Base-by-base conservation (phyloP, 1,140 invertebrate genomes). In the Zeugodacus cucurbitae region DNA sequence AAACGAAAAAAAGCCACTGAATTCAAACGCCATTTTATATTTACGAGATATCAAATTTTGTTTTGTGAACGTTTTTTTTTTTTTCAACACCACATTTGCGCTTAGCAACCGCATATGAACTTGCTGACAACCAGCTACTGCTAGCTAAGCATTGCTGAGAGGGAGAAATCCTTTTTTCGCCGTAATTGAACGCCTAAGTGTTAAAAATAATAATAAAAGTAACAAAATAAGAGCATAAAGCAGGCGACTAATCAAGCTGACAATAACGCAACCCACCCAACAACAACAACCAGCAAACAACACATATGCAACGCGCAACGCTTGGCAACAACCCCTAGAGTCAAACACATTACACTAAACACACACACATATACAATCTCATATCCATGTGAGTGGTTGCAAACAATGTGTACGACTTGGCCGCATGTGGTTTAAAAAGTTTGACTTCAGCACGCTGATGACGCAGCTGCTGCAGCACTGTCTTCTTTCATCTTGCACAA, bases 381-480 rank as follows among this genome's bases (percentile, higher is more conserved):
- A 7, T n/a, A n/a, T 3, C 22, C n/a, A 59, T n/a, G n/a, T 59
- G n/a, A n/a, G n/a, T n/a, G 20, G 58, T 4, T 7, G 14, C 3
- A 62, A 22, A 62, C 58, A 62, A 62, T 74, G 34, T 22, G 67
- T 34, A 3, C 14, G 20, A 74, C 34, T 74, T 37, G 67, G 67
- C 67, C 67, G 67, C 67, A 74, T 74, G 32, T 74, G 67, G 67
- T 74, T 74, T 74, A 74, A 74, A 74, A 74, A 37, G 32, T 74
- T 74, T 74, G 34, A 74, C 67, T 74, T 74, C 67, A 74, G 10
- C 6, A 22, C 67, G 26, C n/a, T 37, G 34, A 32, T 67, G 67
- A 74, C 32, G 67, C 67, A 70, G 67, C 67, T 70, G 34, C 67
- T 34, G 62, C 29, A 67, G 29, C 34, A 34, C 41, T n/a, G 8